Conservation (phyloP, 30 jellyfish, hydroid and myxozoan species). For the Hydractinia symbiolongicarpus region DNA sequence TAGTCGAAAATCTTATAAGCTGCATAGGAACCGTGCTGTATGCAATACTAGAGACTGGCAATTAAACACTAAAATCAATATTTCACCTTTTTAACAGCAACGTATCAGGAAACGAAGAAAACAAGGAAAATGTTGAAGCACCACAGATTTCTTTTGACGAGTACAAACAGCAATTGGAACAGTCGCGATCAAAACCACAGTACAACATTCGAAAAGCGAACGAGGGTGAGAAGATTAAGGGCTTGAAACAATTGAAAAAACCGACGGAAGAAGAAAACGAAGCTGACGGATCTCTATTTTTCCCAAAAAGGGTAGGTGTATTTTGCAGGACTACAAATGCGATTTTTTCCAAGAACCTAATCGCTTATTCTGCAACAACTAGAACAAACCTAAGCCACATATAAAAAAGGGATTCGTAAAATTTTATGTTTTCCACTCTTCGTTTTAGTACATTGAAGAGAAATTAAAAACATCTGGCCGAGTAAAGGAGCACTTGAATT, state of each 20-base stretch:
- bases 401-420: not conserved
- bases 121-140: conserved; percentile 7
- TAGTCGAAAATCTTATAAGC: no score
- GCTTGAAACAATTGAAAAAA: conserved; percentile 47
- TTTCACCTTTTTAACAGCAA: no score
- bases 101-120: conserved; percentile 11
- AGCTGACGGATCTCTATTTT: conserved; percentile 65
- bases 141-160: conserved; percentile 80
- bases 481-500: conserved; percentile 57
- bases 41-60: no score
- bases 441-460: conserved; percentile 65
- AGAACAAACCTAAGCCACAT: no score
- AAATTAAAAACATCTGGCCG: conserved; percentile 88
- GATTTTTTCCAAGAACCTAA: conserved; percentile 3
- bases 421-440: not conserved
- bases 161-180: conserved; percentile 49
- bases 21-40: no score
- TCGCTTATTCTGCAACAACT: no score
- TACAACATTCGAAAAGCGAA: conserved; percentile 76
- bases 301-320: conserved; percentile 76
- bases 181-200: conserved; percentile 40
- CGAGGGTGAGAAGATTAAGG: conserved; percentile 82
- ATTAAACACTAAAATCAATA: no score
- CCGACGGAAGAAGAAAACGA: conserved; percentile 75
- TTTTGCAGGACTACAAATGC: not conserved